Evolutionary conservation across 2,888 invertebrate genomes (phyloP), one percentile per base, ranked within the genome.

Genomic region (Oxytorus armatus): DNA sequence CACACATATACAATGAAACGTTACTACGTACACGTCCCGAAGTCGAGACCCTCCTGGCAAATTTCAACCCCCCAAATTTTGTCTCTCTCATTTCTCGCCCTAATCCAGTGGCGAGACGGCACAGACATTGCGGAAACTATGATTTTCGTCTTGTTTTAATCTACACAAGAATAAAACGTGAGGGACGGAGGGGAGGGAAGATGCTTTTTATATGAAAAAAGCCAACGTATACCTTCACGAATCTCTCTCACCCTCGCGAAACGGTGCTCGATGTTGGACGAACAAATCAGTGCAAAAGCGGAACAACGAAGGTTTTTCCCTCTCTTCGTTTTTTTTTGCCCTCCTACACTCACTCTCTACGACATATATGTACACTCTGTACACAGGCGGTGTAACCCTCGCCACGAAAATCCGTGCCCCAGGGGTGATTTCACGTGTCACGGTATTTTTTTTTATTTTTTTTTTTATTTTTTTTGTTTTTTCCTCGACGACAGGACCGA

Each of bases 391-490:
- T 53, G 69, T 69, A 53, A 69, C 59, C 59, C 65, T 51, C 57
- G 70, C 69, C 66, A 68, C 68, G 79, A 76, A 76, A 70, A 69
- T 79, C 53, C 59, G 42, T 57, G 73, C 66, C 77, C 53, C 29
- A 11, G 65, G 65, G 88, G 86, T 86, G 83, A 86, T 89, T 88
- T 88, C 82, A 82, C 87, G 84, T 53, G 79, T 89, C 85, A 87
- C 87, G 88, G 18, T 51, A 29, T 36, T 51, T 49, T 53, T 53
- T 44, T 29, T 42, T 23, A 23, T 63, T 42, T 18, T 53, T 23
- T 53, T 4, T 23, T n/a, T 25, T 53, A n/a, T 23, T 49, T 36
- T 16, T 33, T 11, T n/a, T n/a, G n/a, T 10, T 16, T 4, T 14
- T 11, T 14, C 4, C 1, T 4, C 47, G 87, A 86, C 86, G 90